Evolutionary conservation across 2,113 vertebrate genomes (phyloP).

Genomic region (Anoplopoma fimbria): DNA sequence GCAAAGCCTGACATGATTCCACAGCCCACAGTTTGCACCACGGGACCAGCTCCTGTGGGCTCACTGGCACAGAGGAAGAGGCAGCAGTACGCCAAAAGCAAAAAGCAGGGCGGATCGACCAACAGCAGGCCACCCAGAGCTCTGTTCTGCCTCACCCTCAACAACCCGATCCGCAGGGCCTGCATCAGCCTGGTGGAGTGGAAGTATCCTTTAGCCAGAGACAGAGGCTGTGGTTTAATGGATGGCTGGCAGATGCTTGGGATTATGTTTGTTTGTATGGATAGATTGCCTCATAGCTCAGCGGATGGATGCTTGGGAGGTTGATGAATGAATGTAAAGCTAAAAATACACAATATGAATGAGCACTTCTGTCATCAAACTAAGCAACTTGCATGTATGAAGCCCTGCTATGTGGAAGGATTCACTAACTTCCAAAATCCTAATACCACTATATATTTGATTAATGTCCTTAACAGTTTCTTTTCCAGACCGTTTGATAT

Average conservation of each 20-base stretch:
- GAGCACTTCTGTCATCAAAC: neutral
- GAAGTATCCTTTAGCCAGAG: constrained; percentile 93
- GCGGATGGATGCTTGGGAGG: neutral
- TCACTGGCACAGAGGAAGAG: constrained; percentile 97
- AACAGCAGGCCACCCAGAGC: constrained; percentile 95
- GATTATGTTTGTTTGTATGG: neutral
- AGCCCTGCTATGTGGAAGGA: neutral
- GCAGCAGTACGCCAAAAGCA: constrained; percentile 99
- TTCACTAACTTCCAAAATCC: neutral
- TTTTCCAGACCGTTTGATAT: constrained; percentile 97
- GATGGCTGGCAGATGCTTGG: neutral
- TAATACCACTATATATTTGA: neutral
- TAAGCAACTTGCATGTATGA: neutral
- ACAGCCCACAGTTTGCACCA: constrained; percentile 65
- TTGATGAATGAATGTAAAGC: neutral
- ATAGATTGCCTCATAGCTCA: constrained; percentile 9
- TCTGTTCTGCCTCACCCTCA: constrained; percentile 98
- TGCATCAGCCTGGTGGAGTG: constrained; percentile 99
- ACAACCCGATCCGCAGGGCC: constrained; percentile 99
- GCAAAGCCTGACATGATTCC: constrained; percentile 81
- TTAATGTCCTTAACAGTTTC: constrained; percentile 85
- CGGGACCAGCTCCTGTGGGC: constrained; percentile 85
- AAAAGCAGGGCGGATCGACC: constrained; percentile 95
- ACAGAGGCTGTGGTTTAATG: neutral
- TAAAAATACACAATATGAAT: neutral